phyloP scores from a whole-genome alignment of 1,140 invertebrate species.

The Eriocheir sinensis region DNA sequence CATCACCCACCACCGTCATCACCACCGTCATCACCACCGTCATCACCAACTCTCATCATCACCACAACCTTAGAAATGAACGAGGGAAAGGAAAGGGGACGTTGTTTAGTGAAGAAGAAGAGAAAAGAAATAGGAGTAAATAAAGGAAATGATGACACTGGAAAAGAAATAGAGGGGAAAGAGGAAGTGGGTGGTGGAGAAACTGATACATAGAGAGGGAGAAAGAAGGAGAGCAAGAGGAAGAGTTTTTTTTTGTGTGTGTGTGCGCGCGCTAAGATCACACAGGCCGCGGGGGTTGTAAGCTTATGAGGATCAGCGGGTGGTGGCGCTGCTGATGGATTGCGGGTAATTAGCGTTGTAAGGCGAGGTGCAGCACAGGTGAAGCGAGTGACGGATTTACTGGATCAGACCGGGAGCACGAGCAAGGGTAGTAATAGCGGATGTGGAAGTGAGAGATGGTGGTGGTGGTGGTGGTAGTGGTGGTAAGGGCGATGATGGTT shows the following conservation, averaged over 20 bases:
- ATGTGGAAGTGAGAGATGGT: not conserved
- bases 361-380: not conserved
- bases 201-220: not conserved
- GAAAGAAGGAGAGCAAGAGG: constrained; percentile 10
- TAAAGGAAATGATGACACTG: too few species aligned
- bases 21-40: too few species aligned
- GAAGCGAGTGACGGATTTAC: not conserved
- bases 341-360: not conserved
- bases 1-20: not conserved
- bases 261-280: not conserved
- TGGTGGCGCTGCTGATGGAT: not conserved
- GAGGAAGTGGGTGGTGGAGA: too few species aligned
- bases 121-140: not conserved
- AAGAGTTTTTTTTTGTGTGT: too few species aligned
- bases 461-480: too few species aligned
- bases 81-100: not conserved
- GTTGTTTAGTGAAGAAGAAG: too few species aligned
- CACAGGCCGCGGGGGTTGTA: not conserved
- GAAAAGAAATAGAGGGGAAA: not conserved
- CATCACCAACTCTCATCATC: not conserved
- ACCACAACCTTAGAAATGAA: not conserved
- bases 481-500: too few species aligned
- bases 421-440: not conserved
- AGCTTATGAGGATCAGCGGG: not conserved
- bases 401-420: not conserved